These are phyloP conservation scores for Coregonus suidteri DNA, from an alignment of 2,797 vertebrate species.

Conservation along the genomic window DNA sequence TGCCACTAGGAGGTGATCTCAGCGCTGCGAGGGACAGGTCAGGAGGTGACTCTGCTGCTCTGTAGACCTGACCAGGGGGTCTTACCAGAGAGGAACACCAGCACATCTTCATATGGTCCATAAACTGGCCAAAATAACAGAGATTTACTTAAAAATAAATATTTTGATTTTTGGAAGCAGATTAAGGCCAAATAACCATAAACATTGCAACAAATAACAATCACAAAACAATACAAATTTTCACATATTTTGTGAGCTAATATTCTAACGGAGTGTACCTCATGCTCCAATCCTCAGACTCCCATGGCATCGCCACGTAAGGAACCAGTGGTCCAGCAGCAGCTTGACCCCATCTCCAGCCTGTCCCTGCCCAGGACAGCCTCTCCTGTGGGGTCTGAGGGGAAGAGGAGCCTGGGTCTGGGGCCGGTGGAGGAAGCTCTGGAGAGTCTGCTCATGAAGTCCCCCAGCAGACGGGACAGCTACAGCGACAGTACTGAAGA, in stretches of 20 bases:
- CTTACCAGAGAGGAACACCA: slow-evolving; percentile 82
- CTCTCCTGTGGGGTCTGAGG: slow-evolving; percentile 68
- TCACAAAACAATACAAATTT: too few relatives aligned
- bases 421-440: slow-evolving; percentile 68
- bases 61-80: slow-evolving; percentile 85
- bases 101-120: not conserved
- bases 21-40: slow-evolving; percentile 89
- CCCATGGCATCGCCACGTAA: slow-evolving; percentile 83
- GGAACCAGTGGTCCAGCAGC: slow-evolving; percentile 51
- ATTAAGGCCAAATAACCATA: too few relatives aligned
- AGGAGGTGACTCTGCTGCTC: slow-evolving; percentile 90
- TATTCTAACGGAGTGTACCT: too few relatives aligned
- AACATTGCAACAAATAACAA: too few relatives aligned
- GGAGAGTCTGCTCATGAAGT: slow-evolving; percentile 75
- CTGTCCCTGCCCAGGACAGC: slow-evolving; percentile 11
- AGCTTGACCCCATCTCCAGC: not conserved
- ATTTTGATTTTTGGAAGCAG: too few relatives aligned
- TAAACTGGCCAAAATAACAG: not conserved
- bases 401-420: slow-evolving; percentile 36
- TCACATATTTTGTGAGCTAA: too few relatives aligned
- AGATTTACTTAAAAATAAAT: too few relatives aligned
- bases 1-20: slow-evolving; percentile 89
- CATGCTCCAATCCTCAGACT: slow-evolving; percentile 71
- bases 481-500: slow-evolving; percentile 90
- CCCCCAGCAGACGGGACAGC: slow-evolving; percentile 82